phyloP scores from a whole-genome alignment of 1,140 invertebrate genomes.

The Brachionus rubens region DNA sequence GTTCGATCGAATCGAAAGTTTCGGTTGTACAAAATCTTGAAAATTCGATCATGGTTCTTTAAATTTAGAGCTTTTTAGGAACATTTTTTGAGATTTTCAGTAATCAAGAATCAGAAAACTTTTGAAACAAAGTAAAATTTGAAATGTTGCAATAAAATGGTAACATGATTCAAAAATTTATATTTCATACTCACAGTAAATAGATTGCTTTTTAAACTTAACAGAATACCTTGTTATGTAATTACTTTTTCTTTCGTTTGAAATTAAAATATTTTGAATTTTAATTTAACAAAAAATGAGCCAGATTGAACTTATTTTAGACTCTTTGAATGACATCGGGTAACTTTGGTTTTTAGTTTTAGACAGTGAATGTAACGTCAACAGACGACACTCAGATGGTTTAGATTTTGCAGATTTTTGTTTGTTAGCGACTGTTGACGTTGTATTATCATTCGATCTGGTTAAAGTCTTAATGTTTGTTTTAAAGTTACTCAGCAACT shows the following conservation, averaged over 20 bases:
- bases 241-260: background rate
- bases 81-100: background rate
- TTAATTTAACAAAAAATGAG: conserved; percentile 18
- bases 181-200: background rate
- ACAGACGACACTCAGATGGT: too few species aligned
- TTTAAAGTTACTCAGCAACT: background rate
- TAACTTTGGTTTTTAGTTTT: background rate
- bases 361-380: background rate
- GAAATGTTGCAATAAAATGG: conserved; percentile 10
- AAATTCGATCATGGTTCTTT: conserved; percentile 12
- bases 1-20: background rate
- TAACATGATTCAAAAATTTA: background rate
- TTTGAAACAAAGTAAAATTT: background rate
- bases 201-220: conserved; percentile 16
- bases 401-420: too few species aligned
- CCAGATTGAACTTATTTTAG: conserved; percentile 11
- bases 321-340: conserved; percentile 13
- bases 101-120: background rate
- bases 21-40: background rate
- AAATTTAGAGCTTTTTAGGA: conserved; percentile 8
- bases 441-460: too few species aligned
- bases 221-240: background rate
- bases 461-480: too few species aligned
- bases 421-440: too few species aligned
- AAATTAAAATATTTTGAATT: conserved; percentile 25